phyloP scores from a whole-genome alignment of 1,140 invertebrate genomes.

The Philotrypesis tridentata region DNA sequence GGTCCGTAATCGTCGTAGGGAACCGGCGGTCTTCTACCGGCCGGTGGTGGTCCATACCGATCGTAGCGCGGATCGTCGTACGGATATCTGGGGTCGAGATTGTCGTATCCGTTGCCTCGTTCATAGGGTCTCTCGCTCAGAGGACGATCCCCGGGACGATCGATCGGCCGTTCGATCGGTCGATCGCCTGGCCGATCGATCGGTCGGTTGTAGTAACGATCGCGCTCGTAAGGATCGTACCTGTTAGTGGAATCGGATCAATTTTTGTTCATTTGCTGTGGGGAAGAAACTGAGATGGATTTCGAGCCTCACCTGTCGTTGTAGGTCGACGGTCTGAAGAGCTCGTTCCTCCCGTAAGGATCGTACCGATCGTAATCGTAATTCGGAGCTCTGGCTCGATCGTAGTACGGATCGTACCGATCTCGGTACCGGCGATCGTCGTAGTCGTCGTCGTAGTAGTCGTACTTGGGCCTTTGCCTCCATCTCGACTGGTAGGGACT shows the following conservation, averaged over 20 bases:
- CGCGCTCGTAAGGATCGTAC: slow-evolving; percentile 47
- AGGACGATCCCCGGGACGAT: slow-evolving; percentile 47
- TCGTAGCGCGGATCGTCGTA: slow-evolving; percentile 59
- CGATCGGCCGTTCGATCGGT: slow-evolving; percentile 60
- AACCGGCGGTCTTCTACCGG: slow-evolving; percentile 39
- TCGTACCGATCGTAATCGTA: slow-evolving; percentile 65
- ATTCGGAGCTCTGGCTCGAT: slow-evolving; percentile 53
- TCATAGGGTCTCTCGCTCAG: slow-evolving; percentile 60
- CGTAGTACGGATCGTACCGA: slow-evolving; percentile 62
- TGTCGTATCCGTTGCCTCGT: slow-evolving; percentile 69
- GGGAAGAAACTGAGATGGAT: neutral
- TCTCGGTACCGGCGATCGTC: slow-evolving; percentile 65
- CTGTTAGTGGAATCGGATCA: neutral
- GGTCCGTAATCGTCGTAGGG: slow-evolving; percentile 57
- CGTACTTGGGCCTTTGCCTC: slow-evolving; percentile 62
- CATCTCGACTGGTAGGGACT: slow-evolving; percentile 54
- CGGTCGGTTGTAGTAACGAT: slow-evolving; percentile 40
- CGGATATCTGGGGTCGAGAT: slow-evolving; percentile 61
- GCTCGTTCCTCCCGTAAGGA: slow-evolving; percentile 56
- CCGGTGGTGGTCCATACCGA: slow-evolving; percentile 53
- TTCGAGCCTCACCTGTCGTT: slow-evolving; percentile 51
- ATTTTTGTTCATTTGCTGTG: neutral
- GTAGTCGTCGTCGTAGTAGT: slow-evolving; percentile 65
- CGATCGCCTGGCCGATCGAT: slow-evolving; percentile 64
- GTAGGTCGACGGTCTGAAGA: slow-evolving; percentile 50